phyloP scores from a whole-genome alignment of 2,888 invertebrate species.

The Ctena decussata region DNA sequence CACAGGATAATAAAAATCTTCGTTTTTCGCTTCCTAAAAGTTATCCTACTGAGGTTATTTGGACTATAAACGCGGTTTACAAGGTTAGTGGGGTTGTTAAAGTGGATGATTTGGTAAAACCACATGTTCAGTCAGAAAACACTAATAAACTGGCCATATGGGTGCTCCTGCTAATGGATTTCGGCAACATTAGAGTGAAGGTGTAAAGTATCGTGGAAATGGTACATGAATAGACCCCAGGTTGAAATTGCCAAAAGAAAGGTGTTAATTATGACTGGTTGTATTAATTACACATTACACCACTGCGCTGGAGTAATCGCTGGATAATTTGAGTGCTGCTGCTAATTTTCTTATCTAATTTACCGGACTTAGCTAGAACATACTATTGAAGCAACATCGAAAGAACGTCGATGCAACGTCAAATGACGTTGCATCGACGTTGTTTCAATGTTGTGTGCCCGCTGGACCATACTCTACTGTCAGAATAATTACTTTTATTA shows the following conservation, averaged over 20 bases:
- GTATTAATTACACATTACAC: neutral
- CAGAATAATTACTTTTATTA: too few relatives aligned
- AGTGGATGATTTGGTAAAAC: conserved; percentile 32
- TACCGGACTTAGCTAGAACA: too few relatives aligned
- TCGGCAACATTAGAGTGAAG: conserved; percentile 39
- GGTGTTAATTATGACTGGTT: neutral
- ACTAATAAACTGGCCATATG: conserved; percentile 55
- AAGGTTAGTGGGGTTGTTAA: neutral
- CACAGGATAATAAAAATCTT: conserved; percentile 53
- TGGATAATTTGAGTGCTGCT: neutral
- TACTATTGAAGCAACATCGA: too few relatives aligned
- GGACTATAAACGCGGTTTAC: neutral
- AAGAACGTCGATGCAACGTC: too few relatives aligned
- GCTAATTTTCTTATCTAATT: neutral
- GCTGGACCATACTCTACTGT: too few relatives aligned
- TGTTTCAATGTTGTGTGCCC: too few relatives aligned
- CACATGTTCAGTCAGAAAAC: conserved; percentile 60
- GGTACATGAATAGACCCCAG: conserved; percentile 43
- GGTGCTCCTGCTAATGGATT: conserved; percentile 41
- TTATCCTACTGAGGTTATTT: neutral
- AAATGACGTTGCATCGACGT: too few relatives aligned
- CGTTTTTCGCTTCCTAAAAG: conserved; percentile 43
- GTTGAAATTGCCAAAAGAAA: conserved; percentile 28
- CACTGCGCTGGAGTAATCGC: neutral
- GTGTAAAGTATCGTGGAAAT: conserved; percentile 57